These are phyloP conservation scores for Leptopilina clavipes DNA, from an alignment of 1,140 invertebrate genomes.

Conservation along the genomic window DNA sequence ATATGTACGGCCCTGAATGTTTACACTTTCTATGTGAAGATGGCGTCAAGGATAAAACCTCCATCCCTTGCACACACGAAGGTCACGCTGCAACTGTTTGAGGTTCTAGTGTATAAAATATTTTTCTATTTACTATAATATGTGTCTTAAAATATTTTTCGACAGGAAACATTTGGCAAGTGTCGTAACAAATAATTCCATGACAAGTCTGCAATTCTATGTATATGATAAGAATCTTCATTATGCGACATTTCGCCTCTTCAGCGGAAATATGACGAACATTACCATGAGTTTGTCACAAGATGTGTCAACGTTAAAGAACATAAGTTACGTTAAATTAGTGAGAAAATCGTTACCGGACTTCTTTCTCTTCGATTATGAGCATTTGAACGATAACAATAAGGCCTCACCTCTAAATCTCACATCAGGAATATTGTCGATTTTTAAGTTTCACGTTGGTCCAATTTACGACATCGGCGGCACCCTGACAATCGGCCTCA, in stretches of 20 bases:
- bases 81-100: too few relatives aligned
- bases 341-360: slow-evolving; percentile 80
- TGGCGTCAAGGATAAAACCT: too few relatives aligned
- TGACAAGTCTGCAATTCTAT: slow-evolving; percentile 70
- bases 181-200: slow-evolving; percentile 54
- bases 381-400: slow-evolving; percentile 77
- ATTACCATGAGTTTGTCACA: slow-evolving; percentile 51
- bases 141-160: background rate
- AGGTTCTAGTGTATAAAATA: too few relatives aligned
- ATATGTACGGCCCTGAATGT: too few relatives aligned
- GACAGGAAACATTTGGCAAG: slow-evolving; percentile 46
- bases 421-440: slow-evolving; percentile 76
- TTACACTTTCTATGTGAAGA: too few relatives aligned
- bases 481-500: slow-evolving; percentile 79
- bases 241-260: slow-evolving; percentile 69
- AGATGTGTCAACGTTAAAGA: background rate
- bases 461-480: slow-evolving; percentile 83
- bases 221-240: slow-evolving; percentile 78
- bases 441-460: slow-evolving; percentile 80
- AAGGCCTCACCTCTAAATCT: slow-evolving; percentile 79
- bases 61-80: too few relatives aligned
- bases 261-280: slow-evolving; percentile 59
- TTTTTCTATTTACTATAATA: too few relatives aligned
- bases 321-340: slow-evolving; percentile 58
- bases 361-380: slow-evolving; percentile 84